Evolutionary conservation across 2,888 invertebrate species (phyloP).

Genomic region (Shargacucullia verbasci): DNA sequence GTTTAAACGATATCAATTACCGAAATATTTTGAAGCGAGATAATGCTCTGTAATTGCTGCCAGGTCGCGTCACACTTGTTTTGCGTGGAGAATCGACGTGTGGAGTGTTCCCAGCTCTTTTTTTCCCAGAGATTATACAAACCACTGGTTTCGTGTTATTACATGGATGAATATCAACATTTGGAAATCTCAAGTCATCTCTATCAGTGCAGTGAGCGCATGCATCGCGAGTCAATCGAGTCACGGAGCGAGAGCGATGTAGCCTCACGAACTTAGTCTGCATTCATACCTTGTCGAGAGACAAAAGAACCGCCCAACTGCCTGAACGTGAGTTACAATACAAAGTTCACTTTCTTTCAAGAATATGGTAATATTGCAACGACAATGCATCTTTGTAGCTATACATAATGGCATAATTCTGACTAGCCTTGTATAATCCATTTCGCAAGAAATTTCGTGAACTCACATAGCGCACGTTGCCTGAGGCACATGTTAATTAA

Average conservation of each 20-base stretch:
- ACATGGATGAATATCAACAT: conserved; percentile 41
- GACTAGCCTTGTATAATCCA: conserved; percentile 54
- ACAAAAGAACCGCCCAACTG: conserved; percentile 41
- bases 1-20: conserved; percentile 2
- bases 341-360: conserved; percentile 45
- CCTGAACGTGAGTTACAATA: conserved; percentile 39
- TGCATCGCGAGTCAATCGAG: conserved; percentile 54
- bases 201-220: conserved; percentile 46
- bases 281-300: conserved; percentile 36
- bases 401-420: conserved; percentile 4
- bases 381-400: conserved; percentile 25
- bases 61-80: conserved; percentile 14
- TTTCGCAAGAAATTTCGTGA: conserved; percentile 64
- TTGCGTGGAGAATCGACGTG: conserved; percentile 21
- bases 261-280: conserved; percentile 47
- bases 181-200: conserved; percentile 46
- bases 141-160: conserved; percentile 44
- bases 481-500: conserved; percentile 59
- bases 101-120: conserved; percentile 28
- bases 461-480: conserved; percentile 45
- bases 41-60: not conserved
- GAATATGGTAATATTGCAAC: conserved; percentile 33
- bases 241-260: conserved; percentile 52
- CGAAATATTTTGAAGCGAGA: not conserved
- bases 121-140: conserved; percentile 50